Conservation (phyloP, 2,113 vertebrate species). For the Eidolon helvum region DNA sequence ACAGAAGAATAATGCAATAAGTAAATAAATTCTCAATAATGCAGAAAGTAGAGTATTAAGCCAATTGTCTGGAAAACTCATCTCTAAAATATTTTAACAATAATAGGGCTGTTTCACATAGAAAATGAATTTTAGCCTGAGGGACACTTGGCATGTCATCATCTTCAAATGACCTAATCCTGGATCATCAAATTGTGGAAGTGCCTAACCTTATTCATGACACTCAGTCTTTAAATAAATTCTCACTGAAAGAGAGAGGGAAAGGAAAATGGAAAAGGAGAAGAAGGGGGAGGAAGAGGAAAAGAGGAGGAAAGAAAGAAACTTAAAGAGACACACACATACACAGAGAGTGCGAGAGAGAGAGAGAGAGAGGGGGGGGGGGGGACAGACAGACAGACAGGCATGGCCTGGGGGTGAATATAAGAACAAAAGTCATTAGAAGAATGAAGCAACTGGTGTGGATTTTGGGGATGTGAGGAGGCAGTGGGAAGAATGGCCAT, state of each 20-base stretch:
- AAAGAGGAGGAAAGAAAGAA: neutral
- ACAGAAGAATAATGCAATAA: neutral
- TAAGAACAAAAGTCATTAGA: neutral
- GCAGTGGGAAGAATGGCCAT: neutral
- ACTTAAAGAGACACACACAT: neutral
- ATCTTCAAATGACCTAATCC: neutral
- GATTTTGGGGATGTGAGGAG: too few species aligned
- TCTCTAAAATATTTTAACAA: neutral
- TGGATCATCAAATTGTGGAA: neutral
- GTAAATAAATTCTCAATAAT: neutral
- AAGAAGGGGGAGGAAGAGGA: neutral
- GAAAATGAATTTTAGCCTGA: neutral
- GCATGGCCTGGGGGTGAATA: neutral
- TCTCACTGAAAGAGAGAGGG: neutral
- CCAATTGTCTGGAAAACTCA: neutral
- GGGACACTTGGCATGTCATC: neutral
- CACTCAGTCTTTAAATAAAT: neutral
- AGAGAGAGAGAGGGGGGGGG: neutral
- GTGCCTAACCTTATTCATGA: neutral
- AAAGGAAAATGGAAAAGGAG: neutral
- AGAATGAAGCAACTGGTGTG: neutral
- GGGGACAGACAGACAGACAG: neutral
- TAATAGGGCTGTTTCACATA: neutral
- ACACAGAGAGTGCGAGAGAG: fast-evolving
- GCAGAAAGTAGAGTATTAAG: neutral